Evolutionary conservation across 2,888 invertebrate species (phyloP), one percentile per base, ranked within the genome.

Genomic region (Lamellibrachia satsuma): DNA sequence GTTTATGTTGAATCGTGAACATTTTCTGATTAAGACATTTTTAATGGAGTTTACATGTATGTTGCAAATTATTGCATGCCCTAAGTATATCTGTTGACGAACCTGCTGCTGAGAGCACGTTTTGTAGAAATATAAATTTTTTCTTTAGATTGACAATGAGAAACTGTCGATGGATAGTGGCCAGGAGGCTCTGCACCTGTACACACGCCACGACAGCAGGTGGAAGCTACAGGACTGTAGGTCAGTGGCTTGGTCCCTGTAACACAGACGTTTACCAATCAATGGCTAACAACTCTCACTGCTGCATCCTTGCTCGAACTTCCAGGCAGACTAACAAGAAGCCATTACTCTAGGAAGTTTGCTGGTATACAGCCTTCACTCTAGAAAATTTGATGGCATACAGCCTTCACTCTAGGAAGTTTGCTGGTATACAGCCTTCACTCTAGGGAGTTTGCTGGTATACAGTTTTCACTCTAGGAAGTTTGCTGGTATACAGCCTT

Each of bases 111-210:
- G 92, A 39, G 52, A 39, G 92, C 90, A 4, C 9, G 52, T 57
- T 15, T 9, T 92, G 27, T 92, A 90, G 90, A 51, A 39, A 90
- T 51, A 39, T 90, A 51, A 52, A n/a, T 90, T 7, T 27, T 52
- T 51, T 9, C n/a, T 51, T 8, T 96, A 98, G 98, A 97, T 99
- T 93, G 98, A 98, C 96, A 99, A 99, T 95, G 97, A 97, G 95
- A 97, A 97, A 95, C 96, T 98, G 95, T 97, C 97, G 90, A 97
- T 97, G 93, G 97, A 97, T 93, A 97, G 98, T 96, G 97, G 97
- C 93, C 97, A 97, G 4, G 97, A 97, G 93, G 98, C 98, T 0
- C 97, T 99, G 92, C 98, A 97, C 96, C 97, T 98, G 27, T 98
- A 98, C 94, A 97, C 98, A 95, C 96, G 97, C 94, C 95, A 95